phyloP scores from a whole-genome alignment of 92 coral and sea anemone genomes.

The Bergia sp. region DNA sequence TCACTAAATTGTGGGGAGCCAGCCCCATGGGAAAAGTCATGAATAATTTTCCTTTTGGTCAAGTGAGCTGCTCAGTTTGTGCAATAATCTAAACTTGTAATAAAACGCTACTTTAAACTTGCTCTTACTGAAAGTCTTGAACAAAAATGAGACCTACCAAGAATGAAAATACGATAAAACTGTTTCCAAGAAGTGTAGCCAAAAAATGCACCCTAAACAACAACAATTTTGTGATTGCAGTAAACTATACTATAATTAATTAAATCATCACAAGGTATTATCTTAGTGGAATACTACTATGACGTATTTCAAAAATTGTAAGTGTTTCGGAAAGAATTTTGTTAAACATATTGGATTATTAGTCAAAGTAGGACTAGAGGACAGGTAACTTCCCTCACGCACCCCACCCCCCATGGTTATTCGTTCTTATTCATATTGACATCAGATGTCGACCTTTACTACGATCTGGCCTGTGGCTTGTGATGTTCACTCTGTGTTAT shows the following conservation, averaged over 20 bases:
- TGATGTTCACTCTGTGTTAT: slow-evolving; percentile 41
- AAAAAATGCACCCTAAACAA: background rate
- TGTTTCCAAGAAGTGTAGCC: background rate
- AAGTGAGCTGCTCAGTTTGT: background rate
- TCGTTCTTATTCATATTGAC: slow-evolving; percentile 41
- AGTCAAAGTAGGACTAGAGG: slow-evolving; percentile 47
- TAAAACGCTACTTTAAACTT: background rate
- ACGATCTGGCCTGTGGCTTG: slow-evolving; percentile 41
- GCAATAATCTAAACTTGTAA: background rate
- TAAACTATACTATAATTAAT: background rate
- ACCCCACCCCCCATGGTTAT: slow-evolving; percentile 67
- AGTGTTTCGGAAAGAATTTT: slow-evolving; percentile 10
- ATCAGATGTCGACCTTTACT: slow-evolving; percentile 47
- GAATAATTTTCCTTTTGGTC: background rate
- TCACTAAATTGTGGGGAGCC: background rate
- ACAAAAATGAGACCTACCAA: background rate
- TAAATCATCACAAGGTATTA: background rate
- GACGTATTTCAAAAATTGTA: slow-evolving; percentile 25
- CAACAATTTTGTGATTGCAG: slow-evolving; percentile 9
- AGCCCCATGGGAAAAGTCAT: background rate
- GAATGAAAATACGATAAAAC: background rate
- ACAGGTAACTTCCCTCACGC: slow-evolving; percentile 75
- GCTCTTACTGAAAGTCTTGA: background rate
- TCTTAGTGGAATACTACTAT: slow-evolving; percentile 21
- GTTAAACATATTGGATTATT: slow-evolving; percentile 28